phyloP scores from a whole-genome alignment of 2,797 vertebrate genomes.

The Sebastes vulpes region DNA sequence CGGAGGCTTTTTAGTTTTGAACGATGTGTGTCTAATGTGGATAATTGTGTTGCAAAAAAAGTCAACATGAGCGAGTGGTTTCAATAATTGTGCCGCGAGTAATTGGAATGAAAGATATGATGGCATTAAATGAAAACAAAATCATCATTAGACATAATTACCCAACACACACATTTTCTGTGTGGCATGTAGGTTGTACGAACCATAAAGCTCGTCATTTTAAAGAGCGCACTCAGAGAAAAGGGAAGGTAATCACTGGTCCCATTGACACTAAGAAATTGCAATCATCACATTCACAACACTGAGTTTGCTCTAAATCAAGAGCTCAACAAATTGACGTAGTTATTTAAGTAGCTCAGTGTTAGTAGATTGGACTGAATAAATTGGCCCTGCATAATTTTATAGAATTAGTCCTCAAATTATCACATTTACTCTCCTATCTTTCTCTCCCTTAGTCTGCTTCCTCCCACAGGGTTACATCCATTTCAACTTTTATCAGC shows the following conservation, averaged over 20 bases:
- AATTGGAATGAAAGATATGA: neutral
- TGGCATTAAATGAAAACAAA: neutral
- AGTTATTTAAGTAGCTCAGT: neutral
- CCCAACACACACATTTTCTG: neutral
- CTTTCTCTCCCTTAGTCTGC: neutral
- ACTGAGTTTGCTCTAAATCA: slow-evolving; percentile 1
- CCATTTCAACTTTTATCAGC: slow-evolving; percentile 7
- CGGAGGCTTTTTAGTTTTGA: too few relatives aligned
- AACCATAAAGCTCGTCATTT: neutral
- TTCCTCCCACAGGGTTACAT: neutral
- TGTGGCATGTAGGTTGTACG: neutral
- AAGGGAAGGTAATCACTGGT: neutral
- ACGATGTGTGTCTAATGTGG: too few relatives aligned
- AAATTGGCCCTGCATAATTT: slow-evolving; percentile 10
- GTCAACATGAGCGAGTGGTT: too few relatives aligned
- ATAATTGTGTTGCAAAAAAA: too few relatives aligned
- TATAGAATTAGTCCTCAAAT: slow-evolving; percentile 12
- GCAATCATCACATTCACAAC: neutral
- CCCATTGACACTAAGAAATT: neutral
- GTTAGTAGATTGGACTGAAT: slow-evolving; percentile 4
- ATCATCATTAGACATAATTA: neutral
- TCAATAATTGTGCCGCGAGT: too few relatives aligned
- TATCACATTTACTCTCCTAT: slow-evolving; percentile 7
- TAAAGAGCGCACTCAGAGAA: neutral
- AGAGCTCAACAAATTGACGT: neutral